phyloP scores from a whole-genome alignment of 2,113 vertebrate species.

The Perca schrenkii region DNA sequence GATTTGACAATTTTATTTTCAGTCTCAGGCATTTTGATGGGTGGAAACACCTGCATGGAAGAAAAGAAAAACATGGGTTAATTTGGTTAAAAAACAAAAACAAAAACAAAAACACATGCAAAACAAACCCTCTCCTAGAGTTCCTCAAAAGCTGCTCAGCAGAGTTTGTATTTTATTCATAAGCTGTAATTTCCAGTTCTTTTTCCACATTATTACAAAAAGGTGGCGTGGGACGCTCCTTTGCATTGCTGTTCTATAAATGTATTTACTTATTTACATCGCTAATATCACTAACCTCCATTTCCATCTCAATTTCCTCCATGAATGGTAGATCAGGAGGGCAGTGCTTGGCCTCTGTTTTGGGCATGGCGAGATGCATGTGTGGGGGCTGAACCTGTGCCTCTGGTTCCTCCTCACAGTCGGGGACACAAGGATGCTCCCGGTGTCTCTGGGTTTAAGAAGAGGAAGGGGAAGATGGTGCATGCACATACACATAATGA shows the following conservation, averaged over 20 bases:
- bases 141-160: not conserved
- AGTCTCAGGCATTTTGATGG: conserved; percentile 1
- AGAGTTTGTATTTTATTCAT: not conserved
- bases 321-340: not conserved
- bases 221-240: not conserved
- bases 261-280: not conserved
- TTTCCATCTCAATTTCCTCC: conserved; percentile 57
- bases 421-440: conserved; percentile 41
- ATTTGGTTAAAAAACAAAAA: not conserved
- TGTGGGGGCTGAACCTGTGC: not conserved
- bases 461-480: not conserved
- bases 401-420: conserved; percentile 29
- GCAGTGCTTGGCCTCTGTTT: not conserved
- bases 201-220: not conserved
- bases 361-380: not conserved
- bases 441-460: conserved; percentile 24
- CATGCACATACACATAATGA: not conserved
- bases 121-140: not conserved
- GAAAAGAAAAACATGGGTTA: not conserved
- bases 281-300: conserved; percentile 57
- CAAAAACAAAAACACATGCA: too few relatives aligned
- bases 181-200: not conserved
- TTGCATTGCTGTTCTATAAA: not conserved
- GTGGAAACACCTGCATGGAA: conserved; percentile 52
- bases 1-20: conserved; percentile 26